Evolutionary conservation across 2,113 vertebrate species (phyloP).

Genomic region (Burhinus bistriatus): DNA sequence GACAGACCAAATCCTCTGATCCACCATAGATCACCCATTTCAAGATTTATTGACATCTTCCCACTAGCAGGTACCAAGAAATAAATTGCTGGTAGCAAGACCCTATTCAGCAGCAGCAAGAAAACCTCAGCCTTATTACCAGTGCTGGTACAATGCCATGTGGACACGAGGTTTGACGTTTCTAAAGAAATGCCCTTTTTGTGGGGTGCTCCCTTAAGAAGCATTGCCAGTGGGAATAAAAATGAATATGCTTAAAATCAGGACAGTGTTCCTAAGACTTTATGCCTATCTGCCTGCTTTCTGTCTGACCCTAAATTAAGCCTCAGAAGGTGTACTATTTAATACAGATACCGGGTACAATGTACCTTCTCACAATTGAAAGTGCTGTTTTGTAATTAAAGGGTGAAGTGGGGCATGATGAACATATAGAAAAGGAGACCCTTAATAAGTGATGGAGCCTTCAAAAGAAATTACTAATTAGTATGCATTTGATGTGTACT

Average conservation of each 20-base stretch:
- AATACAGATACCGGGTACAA: slow-evolving; percentile 60
- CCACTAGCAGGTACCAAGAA: background rate
- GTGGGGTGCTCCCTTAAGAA: background rate
- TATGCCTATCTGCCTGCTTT: slow-evolving; percentile 50
- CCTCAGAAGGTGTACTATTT: slow-evolving; percentile 67
- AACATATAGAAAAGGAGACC: slow-evolving; percentile 77
- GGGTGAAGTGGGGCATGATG: slow-evolving; percentile 76
- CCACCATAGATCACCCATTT: background rate
- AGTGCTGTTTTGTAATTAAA: slow-evolving; percentile 75
- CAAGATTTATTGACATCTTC: background rate
- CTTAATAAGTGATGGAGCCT: slow-evolving; percentile 72
- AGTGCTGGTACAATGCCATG: background rate
- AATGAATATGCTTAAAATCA: slow-evolving; percentile 36
- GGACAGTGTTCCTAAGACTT: slow-evolving; percentile 10
- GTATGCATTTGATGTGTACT: slow-evolving; percentile 76
- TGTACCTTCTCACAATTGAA: slow-evolving; percentile 71
- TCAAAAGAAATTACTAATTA: slow-evolving; percentile 81
- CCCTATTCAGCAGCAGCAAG: background rate
- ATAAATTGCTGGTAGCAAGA: background rate
- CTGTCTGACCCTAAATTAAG: slow-evolving; percentile 55
- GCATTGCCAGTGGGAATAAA: background rate
- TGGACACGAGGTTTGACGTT: background rate
- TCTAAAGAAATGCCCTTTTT: slow-evolving; percentile 31
- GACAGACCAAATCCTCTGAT: background rate
- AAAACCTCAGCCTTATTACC: background rate